Percentiles rank a stretch among this genome's conserved stretches.
These are phyloP conservation scores for Enteromius viviparus DNA, from an alignment of 2,797 vertebrate genomes.

Conservation along the genomic window DNA sequence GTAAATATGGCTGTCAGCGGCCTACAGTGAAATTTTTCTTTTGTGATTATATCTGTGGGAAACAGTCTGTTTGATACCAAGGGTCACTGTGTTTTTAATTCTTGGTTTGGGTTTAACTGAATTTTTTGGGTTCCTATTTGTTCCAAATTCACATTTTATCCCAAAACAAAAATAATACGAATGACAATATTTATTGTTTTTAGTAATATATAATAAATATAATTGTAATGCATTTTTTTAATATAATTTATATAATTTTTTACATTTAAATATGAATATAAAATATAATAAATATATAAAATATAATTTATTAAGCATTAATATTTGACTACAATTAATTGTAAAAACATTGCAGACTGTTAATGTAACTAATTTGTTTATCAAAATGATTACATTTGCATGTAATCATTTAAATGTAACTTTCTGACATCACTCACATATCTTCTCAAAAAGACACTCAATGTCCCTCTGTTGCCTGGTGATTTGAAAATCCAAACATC, in stretches of 20 bases:
- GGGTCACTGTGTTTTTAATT: not conserved
- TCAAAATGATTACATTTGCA: not conserved
- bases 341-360: not conserved
- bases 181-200: not conserved
- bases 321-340: not conserved
- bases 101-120: not conserved
- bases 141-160: not conserved
- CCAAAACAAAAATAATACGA: not conserved
- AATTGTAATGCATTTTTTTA: not conserved
- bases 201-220: not conserved
- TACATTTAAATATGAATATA: not conserved
- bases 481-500: constrained; percentile 18
- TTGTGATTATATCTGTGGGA: not conserved
- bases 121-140: not conserved
- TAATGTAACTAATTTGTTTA: not conserved
- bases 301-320: not conserved
- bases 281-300: not conserved
- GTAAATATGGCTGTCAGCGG: not conserved
- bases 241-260: not conserved
- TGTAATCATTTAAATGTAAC: not conserved
- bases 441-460: constrained; percentile 33
- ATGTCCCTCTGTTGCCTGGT: constrained; percentile 20
- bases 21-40: not conserved
- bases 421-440: constrained; percentile 48
- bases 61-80: not conserved